Evolutionary conservation across 1,140 invertebrate species (phyloP).

Genomic region (Teleogryllus occipitalis): DNA sequence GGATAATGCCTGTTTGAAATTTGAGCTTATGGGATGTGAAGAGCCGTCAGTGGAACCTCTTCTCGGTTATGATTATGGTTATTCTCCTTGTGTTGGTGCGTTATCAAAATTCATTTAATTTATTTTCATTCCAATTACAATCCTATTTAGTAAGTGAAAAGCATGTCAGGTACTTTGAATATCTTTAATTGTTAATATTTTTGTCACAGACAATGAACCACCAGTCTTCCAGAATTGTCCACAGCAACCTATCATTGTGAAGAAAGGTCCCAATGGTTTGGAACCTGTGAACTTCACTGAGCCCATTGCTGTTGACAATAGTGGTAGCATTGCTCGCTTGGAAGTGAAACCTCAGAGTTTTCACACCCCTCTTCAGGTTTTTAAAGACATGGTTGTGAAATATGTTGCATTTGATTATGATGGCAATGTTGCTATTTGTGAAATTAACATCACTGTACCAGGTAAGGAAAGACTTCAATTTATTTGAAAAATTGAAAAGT

Average conservation of each 20-base stretch:
- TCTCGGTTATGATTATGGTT: slow-evolving; percentile 87
- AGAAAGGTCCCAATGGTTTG: slow-evolving; percentile 75
- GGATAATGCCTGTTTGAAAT: slow-evolving; percentile 92
- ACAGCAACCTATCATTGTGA: slow-evolving; percentile 80
- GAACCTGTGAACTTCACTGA: slow-evolving; percentile 87
- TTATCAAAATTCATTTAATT: slow-evolving; percentile 18
- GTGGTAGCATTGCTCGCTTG: slow-evolving; percentile 82
- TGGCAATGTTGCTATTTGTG: slow-evolving; percentile 93
- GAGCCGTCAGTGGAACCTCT: slow-evolving; percentile 68
- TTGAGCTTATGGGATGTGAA: slow-evolving; percentile 93
- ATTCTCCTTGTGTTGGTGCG: slow-evolving; percentile 81
- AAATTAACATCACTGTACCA: slow-evolving; percentile 89
- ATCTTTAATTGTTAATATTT: not conserved
- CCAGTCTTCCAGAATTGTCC: slow-evolving; percentile 95
- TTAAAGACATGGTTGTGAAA: slow-evolving; percentile 86
- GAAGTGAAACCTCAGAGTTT: slow-evolving; percentile 88
- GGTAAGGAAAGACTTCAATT: slow-evolving; percentile 34
- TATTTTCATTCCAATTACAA: not conserved
- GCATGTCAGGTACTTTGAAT: not conserved
- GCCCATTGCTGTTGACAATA: slow-evolving; percentile 87
- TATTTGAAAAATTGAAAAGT: not conserved
- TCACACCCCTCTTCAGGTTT: slow-evolving; percentile 77
- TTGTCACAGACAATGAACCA: slow-evolving; percentile 74
- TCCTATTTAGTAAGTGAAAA: not conserved
- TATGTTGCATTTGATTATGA: slow-evolving; percentile 95